phyloP scores from a whole-genome alignment of 2,888 invertebrate species.

The Augiades crinisus region DNA sequence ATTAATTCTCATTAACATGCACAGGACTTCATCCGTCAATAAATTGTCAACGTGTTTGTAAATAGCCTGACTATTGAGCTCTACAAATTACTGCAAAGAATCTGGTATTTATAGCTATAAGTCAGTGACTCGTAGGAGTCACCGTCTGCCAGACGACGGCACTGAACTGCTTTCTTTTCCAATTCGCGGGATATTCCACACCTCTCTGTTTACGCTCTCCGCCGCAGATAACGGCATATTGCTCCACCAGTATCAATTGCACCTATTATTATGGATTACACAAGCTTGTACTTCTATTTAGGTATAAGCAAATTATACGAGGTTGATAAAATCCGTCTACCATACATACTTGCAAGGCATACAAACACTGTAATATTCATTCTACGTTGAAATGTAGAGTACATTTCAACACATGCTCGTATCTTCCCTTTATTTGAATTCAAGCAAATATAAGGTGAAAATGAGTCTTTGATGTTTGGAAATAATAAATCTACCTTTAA shows the following conservation, averaged over 20 bases:
- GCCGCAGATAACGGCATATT: constrained; percentile 31
- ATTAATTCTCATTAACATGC: constrained; percentile 65
- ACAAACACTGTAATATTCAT: too few species aligned
- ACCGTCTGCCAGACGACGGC: constrained; percentile 39
- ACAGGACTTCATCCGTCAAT: constrained; percentile 55
- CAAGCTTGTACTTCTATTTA: background rate
- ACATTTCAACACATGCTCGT: too few species aligned
- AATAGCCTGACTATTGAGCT: constrained; percentile 56
- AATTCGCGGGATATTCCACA: constrained; percentile 46
- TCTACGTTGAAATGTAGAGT: too few species aligned
- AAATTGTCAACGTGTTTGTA: constrained; percentile 64
- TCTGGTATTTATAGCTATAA: constrained; percentile 50
- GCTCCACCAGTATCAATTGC: constrained; percentile 30
- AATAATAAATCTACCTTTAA: too few species aligned
- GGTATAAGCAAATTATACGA: too few species aligned
- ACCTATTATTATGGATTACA: constrained; percentile 17
- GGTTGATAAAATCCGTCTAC: too few species aligned
- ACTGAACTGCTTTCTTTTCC: constrained; percentile 40
- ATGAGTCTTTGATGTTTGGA: too few species aligned
- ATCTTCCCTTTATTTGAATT: too few species aligned
- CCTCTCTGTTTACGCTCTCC: constrained; percentile 24
- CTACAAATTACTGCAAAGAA: constrained; percentile 53
- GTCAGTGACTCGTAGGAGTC: constrained; percentile 54
- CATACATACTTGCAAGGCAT: too few species aligned
- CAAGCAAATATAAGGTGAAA: too few species aligned